Percentiles rank a stretch among this genome's conserved stretches.
These are phyloP conservation scores for Ahaetulla prasina DNA, from an alignment of 2,113 vertebrate species.

Conservation along the genomic window DNA sequence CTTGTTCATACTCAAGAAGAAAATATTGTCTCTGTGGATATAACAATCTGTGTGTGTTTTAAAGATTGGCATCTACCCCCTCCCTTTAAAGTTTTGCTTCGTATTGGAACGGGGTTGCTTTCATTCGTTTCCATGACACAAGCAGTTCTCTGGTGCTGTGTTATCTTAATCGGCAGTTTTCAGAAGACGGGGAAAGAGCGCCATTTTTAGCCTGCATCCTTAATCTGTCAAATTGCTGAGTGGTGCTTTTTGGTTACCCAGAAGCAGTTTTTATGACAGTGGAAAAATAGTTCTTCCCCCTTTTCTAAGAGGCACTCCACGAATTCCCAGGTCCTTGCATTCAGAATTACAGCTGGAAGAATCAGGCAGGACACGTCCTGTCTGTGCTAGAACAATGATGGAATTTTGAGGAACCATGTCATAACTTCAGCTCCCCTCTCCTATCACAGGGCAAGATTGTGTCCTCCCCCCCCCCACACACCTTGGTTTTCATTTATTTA, in stretches of 20 bases:
- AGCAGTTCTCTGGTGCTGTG: not conserved
- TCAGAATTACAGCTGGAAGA: not conserved
- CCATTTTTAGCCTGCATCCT: not conserved
- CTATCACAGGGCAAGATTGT: not conserved
- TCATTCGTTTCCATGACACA: not conserved
- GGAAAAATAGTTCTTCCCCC: not conserved
- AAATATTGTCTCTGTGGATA: not conserved
- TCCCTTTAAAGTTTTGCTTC: not conserved
- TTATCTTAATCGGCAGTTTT: not conserved
- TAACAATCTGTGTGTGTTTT: not conserved
- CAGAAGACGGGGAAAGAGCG: not conserved
- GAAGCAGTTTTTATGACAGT: conserved; percentile 10
- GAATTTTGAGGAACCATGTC: not conserved
- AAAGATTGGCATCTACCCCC: not conserved
- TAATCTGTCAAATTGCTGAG: conserved; percentile 31
- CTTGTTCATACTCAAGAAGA: not conserved
- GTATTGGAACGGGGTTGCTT: not conserved
- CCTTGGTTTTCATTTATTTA: not conserved
- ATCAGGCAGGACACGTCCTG: not conserved
- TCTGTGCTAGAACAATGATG: not conserved
- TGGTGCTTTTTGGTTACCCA: not conserved
- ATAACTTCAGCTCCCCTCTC: not conserved
- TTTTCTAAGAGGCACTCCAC: not conserved
- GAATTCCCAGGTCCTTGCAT: not conserved
- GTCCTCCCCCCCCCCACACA: not conserved